Base-by-base conservation (phyloP, 64 coral and sea anemone species). In the Montipora efflorescens region DNA sequence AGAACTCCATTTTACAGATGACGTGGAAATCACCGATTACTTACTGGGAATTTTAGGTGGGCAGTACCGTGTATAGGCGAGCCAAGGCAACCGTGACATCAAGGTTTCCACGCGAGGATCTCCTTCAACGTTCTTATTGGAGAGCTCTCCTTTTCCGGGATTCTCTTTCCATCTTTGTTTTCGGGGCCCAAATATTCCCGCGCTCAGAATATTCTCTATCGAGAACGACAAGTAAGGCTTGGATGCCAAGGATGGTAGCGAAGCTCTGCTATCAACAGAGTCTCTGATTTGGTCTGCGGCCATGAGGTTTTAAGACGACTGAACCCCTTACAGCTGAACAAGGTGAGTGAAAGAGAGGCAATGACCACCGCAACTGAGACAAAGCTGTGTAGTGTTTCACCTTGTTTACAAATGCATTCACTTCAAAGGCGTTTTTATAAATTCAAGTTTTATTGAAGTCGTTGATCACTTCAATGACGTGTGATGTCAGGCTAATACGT, bases 11-110 rank as follows among this genome's bases (percentile, higher is more conserved):
- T 51, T 62, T 7, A 3, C 22, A 8, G 19, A 5, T 14, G 62
- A 12, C 22, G 11, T 6, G 59, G 50, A 79, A 49, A 90, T 5
- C 5, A 44, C 53, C 0, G 11, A 69, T 57, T 70, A 93, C 92
- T 93, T 88, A 93, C 92, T 52, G 79, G 92, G 92, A 22, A 93
- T 93, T 81, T 93, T 93, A 22, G 92, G 92, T 5, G 92, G 92
- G 50, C 92, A 93, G 61, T 93, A 93, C 47, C 92, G 74, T 2
- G 92, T 93, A 49, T 93, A 93, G 62, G 92, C 75, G 14, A 93
- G 66, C 92, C 92, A 93, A 9, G 92, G 92, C 22, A 93, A 64
- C n/a, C 92, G 82, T 18, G 51, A 47, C 13, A 88, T 72, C 44
- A 93, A 36, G 7, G 62, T 93, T 77, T 88, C 11, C 16, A 50